These are phyloP conservation scores for Pantala flavescens DNA, from an alignment of 1,140 invertebrate species.

Conservation along the genomic window DNA sequence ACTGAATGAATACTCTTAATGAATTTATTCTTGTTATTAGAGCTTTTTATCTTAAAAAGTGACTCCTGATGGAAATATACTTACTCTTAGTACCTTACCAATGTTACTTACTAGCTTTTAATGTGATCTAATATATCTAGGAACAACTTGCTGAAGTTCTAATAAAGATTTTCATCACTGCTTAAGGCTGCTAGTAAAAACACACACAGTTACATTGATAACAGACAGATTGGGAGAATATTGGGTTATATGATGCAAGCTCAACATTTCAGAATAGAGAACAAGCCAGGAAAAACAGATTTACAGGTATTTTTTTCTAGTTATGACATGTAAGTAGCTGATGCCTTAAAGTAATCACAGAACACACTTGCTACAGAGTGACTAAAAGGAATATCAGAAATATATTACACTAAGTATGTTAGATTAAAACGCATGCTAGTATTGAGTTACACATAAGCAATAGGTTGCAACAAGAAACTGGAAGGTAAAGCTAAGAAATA, in stretches of 20 bases:
- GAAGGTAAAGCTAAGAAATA: conserved; percentile 5
- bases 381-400: neutral
- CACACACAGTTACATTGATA: no score
- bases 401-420: neutral
- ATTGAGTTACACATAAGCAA: neutral
- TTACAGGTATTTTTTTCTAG: neutral
- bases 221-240: no score
- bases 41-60: no score
- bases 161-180: no score
- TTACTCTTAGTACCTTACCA: no score
- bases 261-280: neutral
- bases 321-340: neutral
- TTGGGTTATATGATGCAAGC: neutral
- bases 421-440: neutral
- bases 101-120: no score
- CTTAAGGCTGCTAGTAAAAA: no score
- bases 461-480: conserved; percentile 13
- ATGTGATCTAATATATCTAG: no score
- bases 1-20: no score
- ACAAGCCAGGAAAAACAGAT: neutral
- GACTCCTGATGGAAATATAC: no score
- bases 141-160: no score
- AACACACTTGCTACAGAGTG: neutral
- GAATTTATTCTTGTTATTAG: no score
- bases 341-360: neutral